Evolutionary conservation across 2,888 invertebrate species (phyloP).

Genomic region (Globia sparganii): DNA sequence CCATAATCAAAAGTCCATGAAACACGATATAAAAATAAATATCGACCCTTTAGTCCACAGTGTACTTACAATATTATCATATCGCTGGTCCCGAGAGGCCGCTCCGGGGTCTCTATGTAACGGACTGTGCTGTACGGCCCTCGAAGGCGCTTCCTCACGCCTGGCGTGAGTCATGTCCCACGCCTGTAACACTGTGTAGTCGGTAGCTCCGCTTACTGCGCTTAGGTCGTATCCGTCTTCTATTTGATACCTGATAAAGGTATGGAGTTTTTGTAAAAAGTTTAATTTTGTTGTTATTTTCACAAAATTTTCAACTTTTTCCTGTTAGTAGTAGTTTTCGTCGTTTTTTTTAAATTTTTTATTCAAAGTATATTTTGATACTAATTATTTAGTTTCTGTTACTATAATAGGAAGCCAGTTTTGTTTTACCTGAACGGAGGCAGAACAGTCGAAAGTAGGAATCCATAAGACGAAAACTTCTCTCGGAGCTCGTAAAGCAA

Average conservation of each 20-base stretch:
- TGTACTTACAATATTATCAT: slow-evolving; percentile 84
- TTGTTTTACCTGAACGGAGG: slow-evolving; percentile 89
- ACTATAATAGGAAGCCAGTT: no score
- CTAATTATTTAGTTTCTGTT: no score
- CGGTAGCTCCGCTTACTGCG: slow-evolving; percentile 91
- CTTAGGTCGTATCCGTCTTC: slow-evolving; percentile 92
- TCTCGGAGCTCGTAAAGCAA: slow-evolving; percentile 91
- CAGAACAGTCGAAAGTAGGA: slow-evolving; percentile 90
- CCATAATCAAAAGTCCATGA: not conserved
- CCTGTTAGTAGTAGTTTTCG: no score
- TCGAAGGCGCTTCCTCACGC: slow-evolving; percentile 85
- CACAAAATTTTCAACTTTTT: no score
- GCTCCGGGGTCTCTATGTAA: slow-evolving; percentile 87
- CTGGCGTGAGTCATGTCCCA: slow-evolving; percentile 90
- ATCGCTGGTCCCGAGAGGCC: slow-evolving; percentile 82
- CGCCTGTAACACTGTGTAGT: slow-evolving; percentile 93
- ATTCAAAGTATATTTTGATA: not conserved
- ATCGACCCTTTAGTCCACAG: not conserved
- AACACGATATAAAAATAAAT: not conserved
- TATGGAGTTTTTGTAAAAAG: not conserved
- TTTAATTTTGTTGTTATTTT: not conserved
- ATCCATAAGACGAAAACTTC: slow-evolving; percentile 90
- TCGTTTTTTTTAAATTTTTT: no score
- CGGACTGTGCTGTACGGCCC: slow-evolving; percentile 87
- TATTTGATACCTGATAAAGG: slow-evolving; percentile 86